Base-by-base conservation (phyloP, 1,140 invertebrate species). In the Aradophagus sp. region DNA sequence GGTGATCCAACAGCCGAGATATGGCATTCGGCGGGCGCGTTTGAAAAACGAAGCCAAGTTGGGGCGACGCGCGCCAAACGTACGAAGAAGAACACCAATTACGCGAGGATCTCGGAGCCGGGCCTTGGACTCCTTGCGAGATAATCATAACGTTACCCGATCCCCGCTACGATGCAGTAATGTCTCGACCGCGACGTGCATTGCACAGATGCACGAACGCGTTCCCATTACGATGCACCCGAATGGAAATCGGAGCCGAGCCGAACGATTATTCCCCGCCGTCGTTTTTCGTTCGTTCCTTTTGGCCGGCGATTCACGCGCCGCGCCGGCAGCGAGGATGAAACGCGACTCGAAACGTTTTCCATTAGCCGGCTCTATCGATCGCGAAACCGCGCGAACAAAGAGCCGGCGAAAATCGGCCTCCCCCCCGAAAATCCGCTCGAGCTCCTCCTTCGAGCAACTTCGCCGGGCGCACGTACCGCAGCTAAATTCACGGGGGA, bases 121-220 rank as follows among this genome's bases (percentile, higher is more conserved):
- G 79, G 75, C 80, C 80, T 82, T 82, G 80, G 78, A 77, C 79
- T 80, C 79, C 41, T 81, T 81, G 79, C 74, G 53, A 74, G 79
- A 81, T 82, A 80, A 82, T 82, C 77, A 81, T 81, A 80, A 80
- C 71, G 77, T 80, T 80, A 81, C 75, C 76, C 80, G 78, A 79
- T 78, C 62, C 75, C 66, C 73, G 72, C 75, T 67, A 75, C 78
- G 78, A 79, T 81, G 63, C 74, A 71, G 75, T 67, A 79, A 81
- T 80, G 75, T 74, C 63, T 61, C 53, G 63, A 68, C 63, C 76
- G 77, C 76, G 74, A 73, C 56, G 76, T 68, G 62, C 73, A 75
- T 78, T 77, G 75, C 77, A 75, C 69, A 69, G 47, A 66, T 73
- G 56, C 50, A 76, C 72, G 74, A 73, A 62, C 55, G 52, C 41